phyloP scores from a whole-genome alignment of 2,888 invertebrate species.

The Aricia artaxerxes region DNA sequence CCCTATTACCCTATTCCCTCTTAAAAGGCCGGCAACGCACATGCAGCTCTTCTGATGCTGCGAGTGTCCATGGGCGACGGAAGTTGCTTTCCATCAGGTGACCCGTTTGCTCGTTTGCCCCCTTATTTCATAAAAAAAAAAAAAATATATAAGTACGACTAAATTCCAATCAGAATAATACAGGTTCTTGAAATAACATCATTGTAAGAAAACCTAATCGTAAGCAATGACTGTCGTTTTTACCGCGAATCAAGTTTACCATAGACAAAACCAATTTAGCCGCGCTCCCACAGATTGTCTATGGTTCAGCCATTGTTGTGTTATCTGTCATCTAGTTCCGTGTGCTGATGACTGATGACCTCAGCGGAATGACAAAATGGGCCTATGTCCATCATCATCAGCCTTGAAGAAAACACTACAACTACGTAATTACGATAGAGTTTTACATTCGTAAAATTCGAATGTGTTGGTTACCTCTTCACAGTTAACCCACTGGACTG shows the following conservation, averaged over 20 bases:
- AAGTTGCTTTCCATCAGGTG: too few species aligned
- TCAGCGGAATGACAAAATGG: conserved; percentile 29
- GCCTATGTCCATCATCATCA: conserved; percentile 28
- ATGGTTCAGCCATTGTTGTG: conserved; percentile 58
- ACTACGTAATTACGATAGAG: neutral
- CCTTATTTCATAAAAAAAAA: too few species aligned
- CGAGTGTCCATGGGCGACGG: too few species aligned
- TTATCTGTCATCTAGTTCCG: conserved; percentile 59
- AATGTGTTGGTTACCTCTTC: neutral
- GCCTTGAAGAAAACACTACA: neutral
- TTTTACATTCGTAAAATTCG: neutral
- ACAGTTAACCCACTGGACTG: too few species aligned
- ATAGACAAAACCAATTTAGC: conserved; percentile 69
- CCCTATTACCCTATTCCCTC: too few species aligned
- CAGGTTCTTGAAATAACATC: too few species aligned
- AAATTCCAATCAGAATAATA: neutral
- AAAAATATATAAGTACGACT: too few species aligned
- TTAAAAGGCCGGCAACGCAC: too few species aligned
- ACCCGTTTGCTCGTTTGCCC: too few species aligned
- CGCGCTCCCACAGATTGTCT: conserved; percentile 74
- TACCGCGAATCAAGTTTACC: conserved; percentile 6
- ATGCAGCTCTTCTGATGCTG: too few species aligned
- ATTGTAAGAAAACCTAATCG: neutral
- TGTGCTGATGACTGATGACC: conserved; percentile 40
- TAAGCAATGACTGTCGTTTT: neutral